Percentiles rank a stretch among this genome's conserved stretches.
phyloP scores from a whole-genome alignment of 2,113 vertebrate species.

The Hippopotamus amphibius region DNA sequence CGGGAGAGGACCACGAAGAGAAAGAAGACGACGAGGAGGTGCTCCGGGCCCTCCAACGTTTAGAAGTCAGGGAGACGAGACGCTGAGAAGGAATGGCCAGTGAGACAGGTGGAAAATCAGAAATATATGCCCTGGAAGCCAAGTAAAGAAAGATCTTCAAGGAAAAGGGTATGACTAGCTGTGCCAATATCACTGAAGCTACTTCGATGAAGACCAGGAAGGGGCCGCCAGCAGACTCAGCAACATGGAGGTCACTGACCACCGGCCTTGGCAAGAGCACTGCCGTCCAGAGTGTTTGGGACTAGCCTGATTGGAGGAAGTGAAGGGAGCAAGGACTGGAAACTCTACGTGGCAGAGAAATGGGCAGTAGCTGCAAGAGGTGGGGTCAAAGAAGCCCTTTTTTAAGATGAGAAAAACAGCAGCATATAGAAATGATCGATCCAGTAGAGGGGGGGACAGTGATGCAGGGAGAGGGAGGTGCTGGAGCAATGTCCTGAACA shows the following conservation, averaged over 20 bases:
- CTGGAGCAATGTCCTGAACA: accelerated
- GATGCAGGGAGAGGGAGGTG: accelerated
- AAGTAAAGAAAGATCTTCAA: neutral
- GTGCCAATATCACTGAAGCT: neutral
- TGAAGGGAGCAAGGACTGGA: neutral
- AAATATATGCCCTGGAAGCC: neutral
- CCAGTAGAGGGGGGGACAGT: neutral
- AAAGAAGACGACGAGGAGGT: neutral
- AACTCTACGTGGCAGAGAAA: neutral
- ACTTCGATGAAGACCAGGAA: neutral
- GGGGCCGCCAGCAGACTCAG: neutral
- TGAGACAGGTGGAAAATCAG: neutral
- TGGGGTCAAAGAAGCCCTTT: neutral
- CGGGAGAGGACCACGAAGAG: neutral
- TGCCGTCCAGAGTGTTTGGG: accelerated
- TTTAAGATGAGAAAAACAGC: neutral
- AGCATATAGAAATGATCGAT: neutral
- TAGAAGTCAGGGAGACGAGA: neutral
- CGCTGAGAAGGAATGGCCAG: neutral
- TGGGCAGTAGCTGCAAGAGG: neutral
- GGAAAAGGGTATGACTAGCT: neutral
- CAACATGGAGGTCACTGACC: accelerated
- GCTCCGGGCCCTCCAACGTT: neutral
- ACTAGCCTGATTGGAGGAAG: neutral
- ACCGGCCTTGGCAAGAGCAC: neutral